Conservation (phyloP, 2,797 vertebrate species). For the Hirundo rustica region DNA sequence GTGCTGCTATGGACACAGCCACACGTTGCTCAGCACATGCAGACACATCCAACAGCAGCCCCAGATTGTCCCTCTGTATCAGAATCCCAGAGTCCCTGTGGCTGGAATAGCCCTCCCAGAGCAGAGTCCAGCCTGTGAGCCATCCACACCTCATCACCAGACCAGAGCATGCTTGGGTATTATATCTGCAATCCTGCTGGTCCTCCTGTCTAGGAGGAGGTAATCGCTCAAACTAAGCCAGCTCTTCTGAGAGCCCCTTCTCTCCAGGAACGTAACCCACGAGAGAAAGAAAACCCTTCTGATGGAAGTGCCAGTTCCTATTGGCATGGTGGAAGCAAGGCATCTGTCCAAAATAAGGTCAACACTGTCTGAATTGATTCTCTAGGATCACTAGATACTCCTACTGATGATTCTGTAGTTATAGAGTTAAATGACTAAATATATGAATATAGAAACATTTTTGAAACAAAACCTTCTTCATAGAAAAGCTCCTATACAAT, state of each 20-base stretch:
- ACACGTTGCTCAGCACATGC: rapidly evolving
- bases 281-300: background rate
- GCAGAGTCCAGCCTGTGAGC: background rate
- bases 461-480: background rate
- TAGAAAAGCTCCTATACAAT: background rate
- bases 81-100: background rate
- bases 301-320: background rate
- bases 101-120: background rate
- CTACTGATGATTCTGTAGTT: background rate
- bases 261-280: background rate
- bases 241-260: background rate
- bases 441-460: background rate
- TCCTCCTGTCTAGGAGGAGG: background rate
- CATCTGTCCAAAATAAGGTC: background rate
- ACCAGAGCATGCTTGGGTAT: rapidly evolving
- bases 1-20: background rate
- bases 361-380: background rate
- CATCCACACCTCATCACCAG: background rate
- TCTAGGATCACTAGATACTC: background rate
- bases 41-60: background rate
- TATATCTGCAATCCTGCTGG: background rate
- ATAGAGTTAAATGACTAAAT: background rate
- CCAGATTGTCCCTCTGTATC: rapidly evolving
- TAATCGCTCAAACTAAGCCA: rapidly evolving
- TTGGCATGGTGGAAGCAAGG: background rate